Evolutionary conservation across 2,113 vertebrate genomes (phyloP), one percentile per base, ranked within the genome.

Genomic region (Lophius piscatorius): DNA sequence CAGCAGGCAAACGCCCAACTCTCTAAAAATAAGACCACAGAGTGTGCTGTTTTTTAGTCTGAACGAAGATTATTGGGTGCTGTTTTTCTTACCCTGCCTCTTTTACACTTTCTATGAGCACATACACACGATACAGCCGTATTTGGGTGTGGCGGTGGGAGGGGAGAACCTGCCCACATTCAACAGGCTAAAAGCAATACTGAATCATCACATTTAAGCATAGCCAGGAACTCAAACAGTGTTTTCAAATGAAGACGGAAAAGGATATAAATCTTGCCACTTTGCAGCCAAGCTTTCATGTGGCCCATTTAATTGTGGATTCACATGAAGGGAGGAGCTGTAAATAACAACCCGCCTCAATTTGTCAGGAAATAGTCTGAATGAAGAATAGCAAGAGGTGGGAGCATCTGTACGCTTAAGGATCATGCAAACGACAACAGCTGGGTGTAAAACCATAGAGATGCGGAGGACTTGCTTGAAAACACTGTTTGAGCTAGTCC

Each of bases 401-500:
- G 78, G 69, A 54, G 75, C 40, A 59, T 28, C 26, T 28, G 26
- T 28, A 5, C 9, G 29, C 29, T 3, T 2, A 31, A 31, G 29
- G 6, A 31, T 33, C 18, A 55, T 57, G 57, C 9, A 22, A 28
- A 63, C 36, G 50, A 42, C 28, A 34, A 64, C 21, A n/a, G 51
- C 47, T 47, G 63, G 35, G 12, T 40, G n/a, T n/a, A n/a, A 31
- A 31, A 31, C 26, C 5, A 35, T 4, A 70, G 45, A 42, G 9
- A 34, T 29, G 14, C 44, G 23, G 41, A 44, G 48, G 64, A 56
- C 42, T 21, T 48, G 66, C 41, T 74, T 70, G 67, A 54, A 87
- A 89, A 86, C 76, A 85, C 70, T 78, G 84, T 81, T 86, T 65
- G 80, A 85, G 74, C 74, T 42, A n/a, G 14, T 40, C 2, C 1